Evolutionary conservation across 2,888 invertebrate species (phyloP).

Genomic region (Homarus gammarus): DNA sequence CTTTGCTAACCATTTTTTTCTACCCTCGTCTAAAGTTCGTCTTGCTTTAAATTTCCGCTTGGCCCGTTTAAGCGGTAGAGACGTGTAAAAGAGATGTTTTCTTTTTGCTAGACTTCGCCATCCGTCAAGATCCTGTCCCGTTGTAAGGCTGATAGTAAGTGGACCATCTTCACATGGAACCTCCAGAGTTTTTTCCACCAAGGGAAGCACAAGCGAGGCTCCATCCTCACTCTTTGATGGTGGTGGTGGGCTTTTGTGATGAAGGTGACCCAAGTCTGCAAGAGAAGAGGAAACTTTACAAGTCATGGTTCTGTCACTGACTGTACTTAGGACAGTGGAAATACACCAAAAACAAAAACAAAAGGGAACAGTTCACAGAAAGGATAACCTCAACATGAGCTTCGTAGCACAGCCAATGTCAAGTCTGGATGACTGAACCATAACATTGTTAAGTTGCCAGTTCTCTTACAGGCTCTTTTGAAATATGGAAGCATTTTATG

Average conservation of each 20-base stretch:
- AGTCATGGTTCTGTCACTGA: slow-evolving; percentile 42
- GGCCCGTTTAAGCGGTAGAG: slow-evolving; percentile 24
- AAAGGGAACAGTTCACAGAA: neutral
- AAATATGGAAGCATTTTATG: neutral
- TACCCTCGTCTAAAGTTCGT: slow-evolving; percentile 39
- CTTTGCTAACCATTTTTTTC: slow-evolving; percentile 55
- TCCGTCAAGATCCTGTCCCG: slow-evolving; percentile 46
- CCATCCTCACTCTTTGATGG: slow-evolving; percentile 32
- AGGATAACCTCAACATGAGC: neutral
- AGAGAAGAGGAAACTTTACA: slow-evolving; percentile 43
- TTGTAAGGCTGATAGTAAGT: slow-evolving; percentile 67
- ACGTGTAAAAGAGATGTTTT: slow-evolving; percentile 32
- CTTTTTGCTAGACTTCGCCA: slow-evolving; percentile 32
- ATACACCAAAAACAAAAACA: neutral
- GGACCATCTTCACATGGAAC: slow-evolving; percentile 67
- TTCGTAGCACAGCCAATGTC: neutral
- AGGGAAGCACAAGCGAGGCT: neutral
- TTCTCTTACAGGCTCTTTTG: neutral
- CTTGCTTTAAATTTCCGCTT: slow-evolving; percentile 23
- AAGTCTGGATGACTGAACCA: slow-evolving; percentile 36
- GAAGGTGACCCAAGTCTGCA: slow-evolving; percentile 26
- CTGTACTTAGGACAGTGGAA: neutral
- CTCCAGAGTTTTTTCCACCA: slow-evolving; percentile 57
- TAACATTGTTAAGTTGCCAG: slow-evolving; percentile 30
- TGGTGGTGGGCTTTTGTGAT: slow-evolving; percentile 30